Evolutionary conservation across 2,888 invertebrate genomes (phyloP).

Genomic region (Scrobipalpa atriplicella): DNA sequence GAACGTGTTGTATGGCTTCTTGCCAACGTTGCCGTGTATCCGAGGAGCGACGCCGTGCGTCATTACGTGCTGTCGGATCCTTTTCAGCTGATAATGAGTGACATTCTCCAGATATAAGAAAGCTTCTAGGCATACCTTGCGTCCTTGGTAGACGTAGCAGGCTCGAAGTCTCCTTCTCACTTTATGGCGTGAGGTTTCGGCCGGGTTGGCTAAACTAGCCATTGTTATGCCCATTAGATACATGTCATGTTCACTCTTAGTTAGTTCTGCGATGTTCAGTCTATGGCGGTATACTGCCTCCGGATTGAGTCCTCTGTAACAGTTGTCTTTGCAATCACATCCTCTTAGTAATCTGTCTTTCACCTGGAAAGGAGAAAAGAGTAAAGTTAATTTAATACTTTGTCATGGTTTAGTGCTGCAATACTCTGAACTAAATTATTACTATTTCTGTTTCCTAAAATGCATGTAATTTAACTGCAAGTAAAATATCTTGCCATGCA

Average conservation of each 20-base stretch:
- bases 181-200: conserved; percentile 87
- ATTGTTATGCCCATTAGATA: conserved; percentile 93
- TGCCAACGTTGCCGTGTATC: conserved; percentile 90
- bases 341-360: conserved; percentile 86
- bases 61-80: conserved; percentile 90
- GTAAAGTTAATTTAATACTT: neutral
- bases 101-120: conserved; percentile 91
- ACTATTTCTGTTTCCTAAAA: too few species aligned
- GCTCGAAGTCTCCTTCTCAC: conserved; percentile 88
- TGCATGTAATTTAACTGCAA: too few species aligned
- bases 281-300: conserved; percentile 90
- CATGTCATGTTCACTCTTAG: conserved; percentile 92
- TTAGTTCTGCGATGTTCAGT: conserved; percentile 89
- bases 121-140: conserved; percentile 89
- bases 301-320: conserved; percentile 88
- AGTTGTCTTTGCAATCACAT: conserved; percentile 90
- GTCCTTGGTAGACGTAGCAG: conserved; percentile 90
- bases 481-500: too few species aligned
- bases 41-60: conserved; percentile 90
- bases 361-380: conserved; percentile 76
- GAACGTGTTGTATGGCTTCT: conserved; percentile 91
- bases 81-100: conserved; percentile 89
- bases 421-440: too few species aligned
- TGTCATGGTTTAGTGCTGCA: too few species aligned
- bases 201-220: conserved; percentile 90